A percentile compares a stretch with the other conserved stretches of the same genome.
Evolutionary conservation across 2,888 invertebrate species (phyloP).

Genomic region (Papilio elwesi): DNA sequence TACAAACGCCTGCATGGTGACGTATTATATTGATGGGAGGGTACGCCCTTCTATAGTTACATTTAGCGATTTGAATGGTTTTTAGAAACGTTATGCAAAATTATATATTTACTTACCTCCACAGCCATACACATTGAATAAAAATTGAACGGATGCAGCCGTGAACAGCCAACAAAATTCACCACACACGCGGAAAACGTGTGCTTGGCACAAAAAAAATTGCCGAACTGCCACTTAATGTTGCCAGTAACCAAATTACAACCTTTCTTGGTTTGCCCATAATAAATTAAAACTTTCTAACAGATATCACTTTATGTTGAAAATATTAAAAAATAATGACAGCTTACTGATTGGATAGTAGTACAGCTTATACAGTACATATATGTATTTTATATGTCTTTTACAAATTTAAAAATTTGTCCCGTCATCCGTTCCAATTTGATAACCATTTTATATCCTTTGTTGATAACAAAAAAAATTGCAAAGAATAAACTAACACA

Average conservation of each 20-base stretch:
- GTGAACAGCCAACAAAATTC: slow-evolving; percentile 80
- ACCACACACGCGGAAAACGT: slow-evolving; percentile 81
- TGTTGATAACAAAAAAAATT: no score
- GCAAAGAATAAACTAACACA: no score
- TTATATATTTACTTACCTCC: slow-evolving; percentile 86
- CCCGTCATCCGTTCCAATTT: no score
- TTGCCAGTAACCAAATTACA: slow-evolving; percentile 51
- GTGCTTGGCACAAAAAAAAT: slow-evolving; percentile 77
- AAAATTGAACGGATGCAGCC: slow-evolving; percentile 85
- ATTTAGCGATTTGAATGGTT: slow-evolving; percentile 35
- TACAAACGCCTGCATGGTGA: slow-evolving; percentile 62
- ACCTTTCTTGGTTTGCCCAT: not conserved
- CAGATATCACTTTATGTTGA: not conserved
- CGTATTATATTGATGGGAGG: slow-evolving; percentile 64
- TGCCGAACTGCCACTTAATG: slow-evolving; percentile 61
- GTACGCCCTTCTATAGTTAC: slow-evolving; percentile 63
- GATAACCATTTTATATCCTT: no score
- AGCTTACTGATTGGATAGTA: not conserved
- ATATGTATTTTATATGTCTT: no score
- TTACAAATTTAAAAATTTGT: no score
- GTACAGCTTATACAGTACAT: not conserved
- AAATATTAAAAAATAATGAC: no score
- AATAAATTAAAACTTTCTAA: not conserved
- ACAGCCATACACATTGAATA: slow-evolving; percentile 94
- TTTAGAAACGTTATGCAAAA: slow-evolving; percentile 42